phyloP scores from a whole-genome alignment of 2,797 vertebrate genomes.

The Scleropages formosus region DNA sequence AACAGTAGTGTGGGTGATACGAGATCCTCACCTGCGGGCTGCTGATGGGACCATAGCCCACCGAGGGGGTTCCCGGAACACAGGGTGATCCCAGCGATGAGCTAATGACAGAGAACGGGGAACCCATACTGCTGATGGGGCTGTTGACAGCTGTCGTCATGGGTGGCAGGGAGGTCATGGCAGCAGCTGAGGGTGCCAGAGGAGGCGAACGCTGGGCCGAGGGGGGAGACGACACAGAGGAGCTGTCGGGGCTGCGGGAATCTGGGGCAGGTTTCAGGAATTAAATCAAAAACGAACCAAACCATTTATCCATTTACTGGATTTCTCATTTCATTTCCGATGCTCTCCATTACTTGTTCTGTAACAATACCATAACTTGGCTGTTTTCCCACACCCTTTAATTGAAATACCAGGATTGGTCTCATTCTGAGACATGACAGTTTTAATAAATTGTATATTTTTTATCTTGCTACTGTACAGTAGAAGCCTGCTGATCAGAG shows the following conservation, averaged over 20 bases:
- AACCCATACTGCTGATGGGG: slow-evolving; percentile 80
- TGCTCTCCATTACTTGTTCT: no score
- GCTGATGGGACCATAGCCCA: slow-evolving; percentile 88
- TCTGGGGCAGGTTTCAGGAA: slow-evolving; percentile 58
- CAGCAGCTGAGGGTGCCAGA: slow-evolving; percentile 60
- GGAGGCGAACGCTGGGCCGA: slow-evolving; percentile 74
- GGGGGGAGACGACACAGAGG: slow-evolving; percentile 78
- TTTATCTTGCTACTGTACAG: no score
- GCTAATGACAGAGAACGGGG: slow-evolving; percentile 89
- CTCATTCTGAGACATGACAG: no score
- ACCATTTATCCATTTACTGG: no score
- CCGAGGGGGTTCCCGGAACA: slow-evolving; percentile 81
- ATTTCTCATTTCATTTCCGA: no score
- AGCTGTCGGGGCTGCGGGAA: slow-evolving; percentile 87
- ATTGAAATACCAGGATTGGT: no score
- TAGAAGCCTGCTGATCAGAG: no score
- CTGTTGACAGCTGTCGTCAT: slow-evolving; percentile 68
- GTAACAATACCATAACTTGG: no score
- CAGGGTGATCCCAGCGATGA: slow-evolving; percentile 87
- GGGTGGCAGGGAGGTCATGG: slow-evolving; percentile 70
- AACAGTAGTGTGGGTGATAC: no score
- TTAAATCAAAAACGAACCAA: slow-evolving; percentile 2
- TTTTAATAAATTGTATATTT: no score
- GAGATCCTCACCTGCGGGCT: slow-evolving; percentile 81
- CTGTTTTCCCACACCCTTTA: no score